These are phyloP conservation scores for Iselma pallidipennis DNA, from an alignment of 2,888 invertebrate genomes.

Conservation along the genomic window DNA sequence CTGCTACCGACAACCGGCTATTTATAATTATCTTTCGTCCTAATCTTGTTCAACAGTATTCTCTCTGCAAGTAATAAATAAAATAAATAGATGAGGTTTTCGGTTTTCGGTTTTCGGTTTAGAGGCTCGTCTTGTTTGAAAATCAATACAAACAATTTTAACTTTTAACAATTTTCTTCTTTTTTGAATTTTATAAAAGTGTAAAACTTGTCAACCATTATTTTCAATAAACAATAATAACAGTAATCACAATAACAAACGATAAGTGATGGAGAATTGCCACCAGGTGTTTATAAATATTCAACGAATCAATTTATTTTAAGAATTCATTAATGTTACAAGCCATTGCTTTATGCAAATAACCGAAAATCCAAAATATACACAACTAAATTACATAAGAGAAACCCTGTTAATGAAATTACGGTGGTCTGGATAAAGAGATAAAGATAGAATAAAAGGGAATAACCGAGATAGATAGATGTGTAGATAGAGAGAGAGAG, in stretches of 20 bases:
- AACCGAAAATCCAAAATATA: constrained; percentile 24
- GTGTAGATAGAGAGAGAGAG: background rate
- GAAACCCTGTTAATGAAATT: constrained; percentile 23
- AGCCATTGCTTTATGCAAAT: constrained; percentile 26
- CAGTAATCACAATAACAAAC: background rate
- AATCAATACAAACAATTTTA: no score
- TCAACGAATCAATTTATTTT: constrained; percentile 18
- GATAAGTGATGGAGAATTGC: background rate
- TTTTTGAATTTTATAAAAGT: no score
- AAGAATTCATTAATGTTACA: constrained; percentile 21
- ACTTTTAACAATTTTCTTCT: no score
- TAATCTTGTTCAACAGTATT: constrained; percentile 6
- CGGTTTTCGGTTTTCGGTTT: background rate
- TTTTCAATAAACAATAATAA: background rate
- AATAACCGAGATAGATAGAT: background rate
- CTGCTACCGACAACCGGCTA: background rate
- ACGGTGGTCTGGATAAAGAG: background rate
- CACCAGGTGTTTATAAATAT: constrained; percentile 15
- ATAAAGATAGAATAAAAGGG: background rate
- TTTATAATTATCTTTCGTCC: constrained; percentile 16
- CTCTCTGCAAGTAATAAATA: background rate
- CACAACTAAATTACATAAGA: constrained; percentile 26
- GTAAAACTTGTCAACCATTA: no score
- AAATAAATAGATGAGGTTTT: background rate
- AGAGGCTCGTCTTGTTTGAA: background rate